These are phyloP conservation scores for Gnathonemus longibarbis DNA, from an alignment of 2,113 vertebrate genomes.

Conservation along the genomic window DNA sequence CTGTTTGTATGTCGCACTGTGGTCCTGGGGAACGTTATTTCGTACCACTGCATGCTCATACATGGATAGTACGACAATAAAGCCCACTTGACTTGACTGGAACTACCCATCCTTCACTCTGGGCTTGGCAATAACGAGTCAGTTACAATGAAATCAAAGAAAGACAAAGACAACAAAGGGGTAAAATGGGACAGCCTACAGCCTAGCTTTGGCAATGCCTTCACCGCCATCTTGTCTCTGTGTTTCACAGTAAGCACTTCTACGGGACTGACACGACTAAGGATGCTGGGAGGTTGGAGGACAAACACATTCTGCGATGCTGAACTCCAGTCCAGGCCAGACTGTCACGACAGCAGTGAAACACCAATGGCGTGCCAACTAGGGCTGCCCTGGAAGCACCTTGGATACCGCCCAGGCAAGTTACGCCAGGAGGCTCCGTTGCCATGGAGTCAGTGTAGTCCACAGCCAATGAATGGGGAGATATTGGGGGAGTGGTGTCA, in stretches of 20 bases:
- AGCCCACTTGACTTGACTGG: not conserved
- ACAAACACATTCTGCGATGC: not conserved
- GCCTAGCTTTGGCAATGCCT: not conserved
- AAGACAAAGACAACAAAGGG: not conserved
- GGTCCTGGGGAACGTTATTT: not conserved
- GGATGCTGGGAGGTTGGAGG: not conserved
- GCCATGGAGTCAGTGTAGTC: slow-evolving; percentile 65
- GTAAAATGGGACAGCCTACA: not conserved
- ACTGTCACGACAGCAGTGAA: not conserved
- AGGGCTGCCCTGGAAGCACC: slow-evolving; percentile 54
- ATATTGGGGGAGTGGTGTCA: slow-evolving; percentile 41
- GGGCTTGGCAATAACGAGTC: not conserved
- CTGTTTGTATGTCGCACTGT: not conserved
- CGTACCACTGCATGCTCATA: not conserved
- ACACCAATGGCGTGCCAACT: slow-evolving; percentile 46
- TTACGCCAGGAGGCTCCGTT: slow-evolving; percentile 61
- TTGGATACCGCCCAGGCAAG: slow-evolving; percentile 62
- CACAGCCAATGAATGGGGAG: slow-evolving; percentile 57
- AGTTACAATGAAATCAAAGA: not conserved
- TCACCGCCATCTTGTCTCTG: not conserved
- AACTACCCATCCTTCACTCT: not conserved
- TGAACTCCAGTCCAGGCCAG: not conserved
- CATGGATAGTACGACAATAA: not conserved
- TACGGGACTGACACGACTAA: not conserved
- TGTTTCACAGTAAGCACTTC: not conserved